phyloP scores from a whole-genome alignment of 2,113 vertebrate species.

The Morone chrysops region DNA sequence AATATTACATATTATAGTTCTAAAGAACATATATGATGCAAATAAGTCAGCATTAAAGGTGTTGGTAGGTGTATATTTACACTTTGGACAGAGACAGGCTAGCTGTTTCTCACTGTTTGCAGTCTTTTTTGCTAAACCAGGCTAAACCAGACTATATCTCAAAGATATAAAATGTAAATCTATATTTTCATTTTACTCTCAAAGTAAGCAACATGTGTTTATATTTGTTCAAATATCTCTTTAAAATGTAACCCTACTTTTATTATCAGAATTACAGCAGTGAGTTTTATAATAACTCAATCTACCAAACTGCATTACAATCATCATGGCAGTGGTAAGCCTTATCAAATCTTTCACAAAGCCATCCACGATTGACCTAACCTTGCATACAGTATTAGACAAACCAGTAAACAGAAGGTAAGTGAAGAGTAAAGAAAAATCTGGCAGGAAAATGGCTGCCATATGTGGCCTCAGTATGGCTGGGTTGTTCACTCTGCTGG shows the following conservation, averaged over 20 bases:
- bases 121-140: neutral
- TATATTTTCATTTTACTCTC: neutral
- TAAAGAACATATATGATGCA: too few species aligned
- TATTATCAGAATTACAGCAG: neutral
- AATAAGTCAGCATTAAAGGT: neutral
- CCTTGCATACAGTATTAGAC: neutral
- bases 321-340: neutral
- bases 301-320: neutral
- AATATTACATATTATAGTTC: too few species aligned
- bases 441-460: conserved; percentile 69
- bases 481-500: conserved; percentile 70
- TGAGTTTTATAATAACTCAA: neutral
- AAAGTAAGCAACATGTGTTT: neutral
- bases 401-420: conserved; percentile 24
- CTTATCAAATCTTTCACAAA: neutral
- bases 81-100: neutral
- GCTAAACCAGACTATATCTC: neutral
- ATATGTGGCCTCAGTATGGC: conserved; percentile 72
- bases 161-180: neutral
- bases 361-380: neutral
- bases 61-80: neutral
- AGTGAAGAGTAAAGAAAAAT: conserved; percentile 43
- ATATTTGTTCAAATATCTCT: neutral
- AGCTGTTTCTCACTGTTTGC: neutral
- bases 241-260: neutral